Evolutionary conservation across 2,888 invertebrate genomes (phyloP).

Genomic region (Phengaris arion): DNA sequence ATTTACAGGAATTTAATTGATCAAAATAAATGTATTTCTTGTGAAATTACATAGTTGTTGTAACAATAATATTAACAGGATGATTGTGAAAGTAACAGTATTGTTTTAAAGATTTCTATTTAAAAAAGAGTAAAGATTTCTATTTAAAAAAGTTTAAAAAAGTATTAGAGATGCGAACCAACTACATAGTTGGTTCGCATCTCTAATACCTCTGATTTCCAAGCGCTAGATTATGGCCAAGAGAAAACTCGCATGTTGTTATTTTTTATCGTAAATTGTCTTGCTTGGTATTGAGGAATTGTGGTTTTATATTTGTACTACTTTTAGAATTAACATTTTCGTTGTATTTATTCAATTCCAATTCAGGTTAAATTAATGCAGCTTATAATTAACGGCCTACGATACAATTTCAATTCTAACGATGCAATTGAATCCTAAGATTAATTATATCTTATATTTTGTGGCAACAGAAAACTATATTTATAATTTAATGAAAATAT

Average conservation of each 20-base stretch:
- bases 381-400: slow-evolving; percentile 35
- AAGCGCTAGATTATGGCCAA: slow-evolving; percentile 42
- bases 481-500: too few species aligned
- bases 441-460: not conserved
- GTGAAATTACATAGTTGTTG: not conserved
- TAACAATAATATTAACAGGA: too few species aligned
- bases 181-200: not conserved
- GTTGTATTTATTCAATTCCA: not conserved
- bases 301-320: slow-evolving; percentile 14
- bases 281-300: slow-evolving; percentile 17
- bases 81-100: too few species aligned
- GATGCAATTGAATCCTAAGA: not conserved
- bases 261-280: slow-evolving; percentile 24
- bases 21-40: not conserved
- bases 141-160: not conserved
- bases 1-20: not conserved
- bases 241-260: slow-evolving; percentile 52
- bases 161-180: too few species aligned
- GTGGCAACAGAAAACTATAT: too few species aligned
- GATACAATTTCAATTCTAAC: slow-evolving; percentile 5
- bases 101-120: too few species aligned
- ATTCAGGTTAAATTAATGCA: slow-evolving; percentile 36
- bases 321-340: slow-evolving; percentile 16
- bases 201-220: slow-evolving; percentile 22
- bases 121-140: not conserved